Evolutionary conservation across 2,888 invertebrate species (phyloP).

Genomic region (Trachelus stipa): DNA sequence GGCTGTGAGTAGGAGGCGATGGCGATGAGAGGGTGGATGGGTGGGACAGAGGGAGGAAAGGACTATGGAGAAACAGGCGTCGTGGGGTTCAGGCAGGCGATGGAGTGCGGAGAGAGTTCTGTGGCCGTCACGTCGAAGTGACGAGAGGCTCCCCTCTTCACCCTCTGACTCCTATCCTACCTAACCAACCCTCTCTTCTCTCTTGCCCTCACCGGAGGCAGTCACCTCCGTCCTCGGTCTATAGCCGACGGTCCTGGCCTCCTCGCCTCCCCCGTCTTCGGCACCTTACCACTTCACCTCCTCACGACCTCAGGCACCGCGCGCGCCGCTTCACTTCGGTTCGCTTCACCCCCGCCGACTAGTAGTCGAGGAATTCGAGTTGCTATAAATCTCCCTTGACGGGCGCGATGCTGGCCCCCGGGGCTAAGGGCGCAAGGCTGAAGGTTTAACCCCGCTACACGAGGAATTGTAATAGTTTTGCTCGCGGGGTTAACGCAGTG

Average conservation of each 20-base stretch:
- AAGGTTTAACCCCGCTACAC: constrained; percentile 41
- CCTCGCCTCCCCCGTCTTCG: constrained; percentile 24
- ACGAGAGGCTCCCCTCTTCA: constrained; percentile 48
- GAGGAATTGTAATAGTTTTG: constrained; percentile 63
- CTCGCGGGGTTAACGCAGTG: constrained; percentile 50
- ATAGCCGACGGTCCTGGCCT: constrained; percentile 35
- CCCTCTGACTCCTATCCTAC: constrained; percentile 25
- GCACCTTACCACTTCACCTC: not conserved
- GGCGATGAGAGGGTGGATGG: constrained; percentile 11
- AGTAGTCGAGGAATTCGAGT: constrained; percentile 67
- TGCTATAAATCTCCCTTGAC: constrained; percentile 67
- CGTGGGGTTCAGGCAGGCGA: constrained; percentile 26
- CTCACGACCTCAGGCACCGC: constrained; percentile 9
- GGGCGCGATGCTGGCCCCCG: constrained; percentile 61
- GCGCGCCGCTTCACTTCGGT: constrained; percentile 29
- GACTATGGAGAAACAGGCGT: not conserved
- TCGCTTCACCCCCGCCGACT: constrained; percentile 51
- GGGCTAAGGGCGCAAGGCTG: constrained; percentile 41
- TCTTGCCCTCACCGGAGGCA: constrained; percentile 11
- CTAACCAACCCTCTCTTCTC: constrained; percentile 21
- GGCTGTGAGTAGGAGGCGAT: constrained; percentile 14
- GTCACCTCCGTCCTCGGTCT: constrained; percentile 38
- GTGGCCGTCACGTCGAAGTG: constrained; percentile 56
- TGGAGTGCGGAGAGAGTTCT: constrained; percentile 50
- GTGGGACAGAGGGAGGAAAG: not conserved